These are phyloP conservation scores for Propithecus perrieri DNA, from an alignment of 2,797 vertebrate genomes.

Conservation along the genomic window DNA sequence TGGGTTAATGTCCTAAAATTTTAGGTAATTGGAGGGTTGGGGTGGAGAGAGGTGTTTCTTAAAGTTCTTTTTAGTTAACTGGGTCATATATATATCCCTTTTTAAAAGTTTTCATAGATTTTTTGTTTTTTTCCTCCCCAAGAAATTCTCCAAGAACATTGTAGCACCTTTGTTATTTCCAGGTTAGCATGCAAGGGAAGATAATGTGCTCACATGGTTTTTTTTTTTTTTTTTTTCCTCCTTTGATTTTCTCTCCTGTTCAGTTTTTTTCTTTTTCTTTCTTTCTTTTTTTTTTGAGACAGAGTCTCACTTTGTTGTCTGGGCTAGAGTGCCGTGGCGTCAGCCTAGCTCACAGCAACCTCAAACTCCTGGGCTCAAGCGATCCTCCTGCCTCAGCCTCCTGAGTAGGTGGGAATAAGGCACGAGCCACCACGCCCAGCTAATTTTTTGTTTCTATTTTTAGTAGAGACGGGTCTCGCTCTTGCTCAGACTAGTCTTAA, in stretches of 20 bases:
- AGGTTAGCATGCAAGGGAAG: not conserved
- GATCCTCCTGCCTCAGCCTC: too few species aligned
- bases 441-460: too few species aligned
- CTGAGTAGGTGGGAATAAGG: too few species aligned
- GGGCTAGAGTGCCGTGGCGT: too few species aligned
- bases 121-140: not conserved
- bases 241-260: not conserved
- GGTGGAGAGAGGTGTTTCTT: not conserved
- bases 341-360: too few species aligned
- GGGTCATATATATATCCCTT: not conserved
- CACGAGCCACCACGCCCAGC: too few species aligned
- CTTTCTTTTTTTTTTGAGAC: too few species aligned
- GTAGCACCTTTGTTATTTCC: constrained; percentile 29
- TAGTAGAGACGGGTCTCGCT: too few species aligned
- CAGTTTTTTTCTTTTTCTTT: not conserved
- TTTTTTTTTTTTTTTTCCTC: not conserved
- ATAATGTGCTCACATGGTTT: not conserved
- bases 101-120: not conserved
- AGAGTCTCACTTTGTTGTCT: too few species aligned
- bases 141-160: not conserved
- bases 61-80: constrained; percentile 17
- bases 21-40: not conserved
- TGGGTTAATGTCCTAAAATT: constrained; percentile 16
- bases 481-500: too few species aligned
- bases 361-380: too few species aligned